Evolutionary conservation across 2,113 vertebrate genomes (phyloP), one percentile per base, ranked within the genome.

Genomic region (Mungos mungo): DNA sequence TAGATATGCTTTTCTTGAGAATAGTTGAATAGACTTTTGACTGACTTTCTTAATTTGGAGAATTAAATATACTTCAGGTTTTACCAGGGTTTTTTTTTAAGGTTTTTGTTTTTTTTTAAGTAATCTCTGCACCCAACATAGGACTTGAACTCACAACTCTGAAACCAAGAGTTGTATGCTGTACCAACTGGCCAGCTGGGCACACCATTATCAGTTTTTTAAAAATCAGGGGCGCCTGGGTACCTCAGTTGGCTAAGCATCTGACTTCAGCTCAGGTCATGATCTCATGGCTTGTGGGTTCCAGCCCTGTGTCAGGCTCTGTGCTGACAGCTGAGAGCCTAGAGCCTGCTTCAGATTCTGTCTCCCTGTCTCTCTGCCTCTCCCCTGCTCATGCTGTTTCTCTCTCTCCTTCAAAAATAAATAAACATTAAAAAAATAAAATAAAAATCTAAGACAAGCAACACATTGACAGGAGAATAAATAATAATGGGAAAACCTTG

Each of bases 41-140:
- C 79, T 90, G 45, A 74, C 54, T 90, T 88, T 90, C 45, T 93
- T 88, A 87, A 72, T 81, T 94, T 90, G 57, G 74, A 86, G 63
- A 92, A 69, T 41, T 84, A 47, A 18, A 91, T 82, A 84, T 33
- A 19, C 7, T 14, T 11, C 9, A 84, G 38, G 11, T 80, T 50
- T 72, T 68, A 81, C 47, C 50, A 74, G 29, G 54, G 18, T 54
- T 41, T 65, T 90, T 65, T 79, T 60, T 31, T 10, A 29, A 41
- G 23, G 38, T 9, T 38, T 71, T 38, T 74, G 18, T 38, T 71
- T 38, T 74, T 27, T 74, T 74, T 38, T 0, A 41, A 41, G 71
- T 74, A 27, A 25, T 74, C 71, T 41, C 71, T 6, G 41, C 38
- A 74, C 38, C 71, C 35, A 74, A 41, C 12, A 27, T 1, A 5